Conservation (phyloP, 2,113 vertebrate species). For the Thamnophis sirtalis region DNA sequence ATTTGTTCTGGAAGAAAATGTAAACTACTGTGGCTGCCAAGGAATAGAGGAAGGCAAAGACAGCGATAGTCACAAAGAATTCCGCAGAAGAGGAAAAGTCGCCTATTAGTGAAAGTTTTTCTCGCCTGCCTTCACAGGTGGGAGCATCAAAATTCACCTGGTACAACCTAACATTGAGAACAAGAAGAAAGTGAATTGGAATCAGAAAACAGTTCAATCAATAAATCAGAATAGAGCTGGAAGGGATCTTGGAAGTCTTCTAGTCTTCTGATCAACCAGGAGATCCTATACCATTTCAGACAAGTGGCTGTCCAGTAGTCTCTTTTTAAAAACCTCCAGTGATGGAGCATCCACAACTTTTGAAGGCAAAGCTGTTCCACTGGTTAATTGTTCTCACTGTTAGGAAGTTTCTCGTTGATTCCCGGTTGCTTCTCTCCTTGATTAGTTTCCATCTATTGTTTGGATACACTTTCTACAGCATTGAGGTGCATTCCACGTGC, state of each 20-base stretch:
- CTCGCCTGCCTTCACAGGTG: conserved; percentile 82
- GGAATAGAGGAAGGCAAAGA: conserved; percentile 96
- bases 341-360: neutral
- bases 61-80: conserved; percentile 95
- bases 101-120: conserved; percentile 84
- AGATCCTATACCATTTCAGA: neutral
- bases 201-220: neutral
- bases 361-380: too few species aligned
- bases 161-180: conserved; percentile 78
- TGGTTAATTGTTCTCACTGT: too few species aligned
- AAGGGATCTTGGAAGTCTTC: neutral
- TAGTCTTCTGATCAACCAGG: neutral
- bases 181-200: conserved; percentile 10
- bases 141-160: conserved; percentile 92
- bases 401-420: too few species aligned
- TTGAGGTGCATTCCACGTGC: neutral
- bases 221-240: neutral
- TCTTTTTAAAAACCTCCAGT: neutral
- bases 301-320: neutral
- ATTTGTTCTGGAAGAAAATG: conserved; percentile 95
- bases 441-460: too few species aligned
- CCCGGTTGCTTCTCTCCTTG: too few species aligned
- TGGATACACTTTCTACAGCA: neutral
- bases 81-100: conserved; percentile 96
- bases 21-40: conserved; percentile 89